phyloP scores from a whole-genome alignment of 2,797 vertebrate species.

The Galago senegalensis region DNA sequence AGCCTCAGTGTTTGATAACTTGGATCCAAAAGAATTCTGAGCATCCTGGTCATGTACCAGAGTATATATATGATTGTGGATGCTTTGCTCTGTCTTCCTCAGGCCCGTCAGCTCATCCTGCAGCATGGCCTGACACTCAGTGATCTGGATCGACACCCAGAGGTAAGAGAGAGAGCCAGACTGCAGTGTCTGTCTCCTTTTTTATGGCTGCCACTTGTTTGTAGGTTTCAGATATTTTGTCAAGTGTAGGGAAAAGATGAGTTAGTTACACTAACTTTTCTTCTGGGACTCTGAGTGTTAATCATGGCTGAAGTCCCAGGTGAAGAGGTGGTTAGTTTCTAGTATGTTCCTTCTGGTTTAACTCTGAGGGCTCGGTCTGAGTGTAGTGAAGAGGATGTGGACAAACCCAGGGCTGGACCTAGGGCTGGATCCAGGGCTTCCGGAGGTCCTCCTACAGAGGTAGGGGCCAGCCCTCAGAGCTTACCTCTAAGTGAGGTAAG shows the following conservation, averaged over 20 bases:
- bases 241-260: neutral
- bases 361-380: neutral
- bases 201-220: neutral
- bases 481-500: neutral
- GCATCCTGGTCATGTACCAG: neutral
- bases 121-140: slow-evolving; percentile 95
- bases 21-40: neutral
- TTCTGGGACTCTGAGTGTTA: neutral
- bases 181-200: neutral
- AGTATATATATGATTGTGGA: neutral
- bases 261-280: neutral
- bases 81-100: slow-evolving; percentile 64
- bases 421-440: neutral
- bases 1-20: neutral
- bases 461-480: neutral
- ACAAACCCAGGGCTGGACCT: neutral
- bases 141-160: slow-evolving; percentile 97
- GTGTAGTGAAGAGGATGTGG: neutral
- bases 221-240: neutral
- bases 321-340: neutral
- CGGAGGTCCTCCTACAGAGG: neutral
- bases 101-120: slow-evolving; percentile 98
- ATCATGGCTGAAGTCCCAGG: neutral
- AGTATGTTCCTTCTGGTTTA: neutral
- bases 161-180: slow-evolving; percentile 89